Percentiles rank a stretch among this genome's conserved stretches.
Evolutionary conservation across 2,797 vertebrate genomes (phyloP).

Genomic region (Pantherophis vulpinus): DNA sequence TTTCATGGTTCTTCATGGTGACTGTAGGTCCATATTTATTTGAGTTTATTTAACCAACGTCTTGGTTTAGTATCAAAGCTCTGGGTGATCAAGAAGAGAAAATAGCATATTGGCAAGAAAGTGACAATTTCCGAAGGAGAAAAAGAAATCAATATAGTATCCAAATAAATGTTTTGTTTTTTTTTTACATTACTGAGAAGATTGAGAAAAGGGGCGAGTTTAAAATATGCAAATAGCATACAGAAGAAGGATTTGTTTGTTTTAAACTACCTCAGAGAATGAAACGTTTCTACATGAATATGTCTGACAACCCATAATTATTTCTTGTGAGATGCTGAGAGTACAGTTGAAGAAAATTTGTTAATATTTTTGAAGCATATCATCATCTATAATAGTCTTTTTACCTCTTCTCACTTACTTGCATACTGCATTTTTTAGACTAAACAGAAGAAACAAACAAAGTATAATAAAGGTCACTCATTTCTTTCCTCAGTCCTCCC

Average conservation of each 20-base stretch:
- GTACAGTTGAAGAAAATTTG: neutral
- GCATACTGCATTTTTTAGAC: neutral
- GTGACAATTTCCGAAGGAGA: neutral
- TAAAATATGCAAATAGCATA: slow-evolving; percentile 27
- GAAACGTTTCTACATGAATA: slow-evolving; percentile 18
- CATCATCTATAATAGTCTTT: slow-evolving; percentile 8
- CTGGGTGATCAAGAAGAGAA: neutral
- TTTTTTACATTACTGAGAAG: neutral
- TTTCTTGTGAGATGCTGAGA: slow-evolving; percentile 10
- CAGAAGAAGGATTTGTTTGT: slow-evolving; percentile 33
- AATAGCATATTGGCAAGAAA: neutral
- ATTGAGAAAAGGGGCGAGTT: neutral
- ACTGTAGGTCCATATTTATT: neutral
- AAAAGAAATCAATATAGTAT: neutral
- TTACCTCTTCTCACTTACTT: neutral
- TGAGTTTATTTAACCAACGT: neutral
- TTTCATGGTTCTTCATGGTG: neutral
- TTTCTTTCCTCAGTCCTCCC: neutral
- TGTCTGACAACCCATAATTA: slow-evolving; percentile 34
- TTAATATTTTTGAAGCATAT: slow-evolving; percentile 28
- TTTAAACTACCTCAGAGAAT: slow-evolving; percentile 17
- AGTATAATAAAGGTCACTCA: neutral
- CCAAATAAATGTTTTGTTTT: neutral
- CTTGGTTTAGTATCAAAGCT: neutral
- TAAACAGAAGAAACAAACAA: neutral